Evolutionary conservation across 2,113 vertebrate genomes (phyloP).

Genomic region (Oreotrochilus melanogaster): DNA sequence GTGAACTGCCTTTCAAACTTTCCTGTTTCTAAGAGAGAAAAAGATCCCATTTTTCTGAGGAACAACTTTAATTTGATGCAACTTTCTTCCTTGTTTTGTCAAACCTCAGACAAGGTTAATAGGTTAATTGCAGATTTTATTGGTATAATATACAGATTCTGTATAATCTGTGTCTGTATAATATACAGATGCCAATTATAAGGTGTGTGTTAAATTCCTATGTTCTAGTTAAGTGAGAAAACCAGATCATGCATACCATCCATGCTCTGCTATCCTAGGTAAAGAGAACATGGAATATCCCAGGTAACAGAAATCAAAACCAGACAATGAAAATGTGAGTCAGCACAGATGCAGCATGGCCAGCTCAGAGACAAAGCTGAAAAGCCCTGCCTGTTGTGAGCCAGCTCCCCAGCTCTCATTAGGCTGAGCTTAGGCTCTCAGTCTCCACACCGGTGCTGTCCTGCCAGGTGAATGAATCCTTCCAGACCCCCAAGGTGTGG

Average conservation of each 20-base stretch:
- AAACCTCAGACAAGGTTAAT: slow-evolving; percentile 19
- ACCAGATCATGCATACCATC: neutral
- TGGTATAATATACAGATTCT: neutral
- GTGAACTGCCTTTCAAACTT: neutral
- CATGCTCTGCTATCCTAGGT: neutral
- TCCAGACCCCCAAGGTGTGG: rapidly evolving
- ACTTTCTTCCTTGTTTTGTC: slow-evolving; percentile 31
- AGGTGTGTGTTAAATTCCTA: neutral
- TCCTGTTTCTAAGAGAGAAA: neutral
- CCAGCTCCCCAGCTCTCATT: neutral
- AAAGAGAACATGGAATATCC: neutral
- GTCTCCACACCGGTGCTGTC: neutral
- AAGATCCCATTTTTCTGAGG: neutral
- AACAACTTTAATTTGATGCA: slow-evolving; percentile 6
- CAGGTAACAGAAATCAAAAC: neutral
- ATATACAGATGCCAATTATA: neutral
- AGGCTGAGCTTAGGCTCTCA: neutral
- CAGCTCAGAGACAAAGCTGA: neutral
- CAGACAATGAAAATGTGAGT: neutral
- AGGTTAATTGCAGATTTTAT: slow-evolving; percentile 56
- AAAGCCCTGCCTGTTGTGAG: neutral
- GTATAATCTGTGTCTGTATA: no score
- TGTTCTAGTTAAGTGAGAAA: neutral
- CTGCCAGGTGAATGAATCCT: rapidly evolving
- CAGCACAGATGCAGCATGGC: neutral